Conservation (phyloP, 2,113 vertebrate species). For the Ibidorhyncha struthersii region DNA sequence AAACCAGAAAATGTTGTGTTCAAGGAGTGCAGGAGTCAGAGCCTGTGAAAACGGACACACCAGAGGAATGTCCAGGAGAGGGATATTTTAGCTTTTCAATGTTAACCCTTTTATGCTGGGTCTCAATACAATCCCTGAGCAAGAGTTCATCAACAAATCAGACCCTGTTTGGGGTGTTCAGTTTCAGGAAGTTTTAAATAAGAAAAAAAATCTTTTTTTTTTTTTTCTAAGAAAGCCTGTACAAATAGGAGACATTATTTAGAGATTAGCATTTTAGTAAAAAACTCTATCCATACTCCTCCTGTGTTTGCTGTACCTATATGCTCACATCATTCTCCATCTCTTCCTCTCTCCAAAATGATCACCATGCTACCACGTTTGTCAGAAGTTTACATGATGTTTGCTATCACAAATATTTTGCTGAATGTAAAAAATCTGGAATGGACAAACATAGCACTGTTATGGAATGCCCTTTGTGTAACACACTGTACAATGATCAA, state of each 20-base stretch:
- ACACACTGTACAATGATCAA: not conserved
- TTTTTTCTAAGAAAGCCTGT: not conserved
- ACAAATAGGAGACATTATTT: not conserved
- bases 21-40: not conserved
- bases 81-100: not conserved
- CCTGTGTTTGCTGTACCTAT: not conserved
- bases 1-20: constrained; percentile 32
- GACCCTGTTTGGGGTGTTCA: not conserved
- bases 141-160: not conserved
- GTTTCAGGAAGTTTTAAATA: not conserved
- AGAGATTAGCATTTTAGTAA: not conserved
- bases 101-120: not conserved
- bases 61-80: not conserved
- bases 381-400: not conserved
- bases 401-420: not conserved
- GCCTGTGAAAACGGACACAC: not conserved
- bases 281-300: not conserved
- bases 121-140: not conserved
- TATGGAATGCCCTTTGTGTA: not conserved
- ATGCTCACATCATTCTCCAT: not conserved
- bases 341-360: not conserved
- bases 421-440: not conserved
- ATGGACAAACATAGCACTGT: not conserved
- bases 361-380: not conserved
- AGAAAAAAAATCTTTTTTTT: not conserved